phyloP scores from a whole-genome alignment of 2,797 vertebrate species.

The Falco naumanni region DNA sequence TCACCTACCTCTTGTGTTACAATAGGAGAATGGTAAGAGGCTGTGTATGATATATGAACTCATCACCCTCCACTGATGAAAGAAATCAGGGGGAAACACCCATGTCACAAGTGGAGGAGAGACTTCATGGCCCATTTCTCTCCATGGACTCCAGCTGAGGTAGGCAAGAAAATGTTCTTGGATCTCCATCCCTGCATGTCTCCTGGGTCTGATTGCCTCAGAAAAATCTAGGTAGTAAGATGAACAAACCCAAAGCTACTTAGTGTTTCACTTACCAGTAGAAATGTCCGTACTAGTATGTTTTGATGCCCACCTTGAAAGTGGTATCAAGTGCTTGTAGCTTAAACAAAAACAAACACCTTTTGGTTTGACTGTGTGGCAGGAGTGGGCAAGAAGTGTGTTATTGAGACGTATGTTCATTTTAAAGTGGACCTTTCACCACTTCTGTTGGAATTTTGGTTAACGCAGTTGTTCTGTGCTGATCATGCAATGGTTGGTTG shows the following conservation, averaged over 20 bases:
- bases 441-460: not conserved
- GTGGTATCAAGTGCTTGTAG: not conserved
- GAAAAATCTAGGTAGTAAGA: not conserved
- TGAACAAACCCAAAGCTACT: not conserved
- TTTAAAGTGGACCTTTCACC: not conserved
- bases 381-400: not conserved
- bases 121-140: not conserved
- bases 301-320: not conserved
- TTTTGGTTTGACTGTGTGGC: not conserved
- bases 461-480: not conserved
- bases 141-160: not conserved
- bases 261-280: not conserved
- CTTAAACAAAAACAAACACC: not conserved
- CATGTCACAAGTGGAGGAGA: not conserved
- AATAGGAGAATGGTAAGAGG: conserved; percentile 4
- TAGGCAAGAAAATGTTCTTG: not conserved
- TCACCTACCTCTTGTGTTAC: conserved; percentile 3
- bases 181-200: not conserved
- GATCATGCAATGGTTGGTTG: not conserved
- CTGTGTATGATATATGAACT: not conserved
- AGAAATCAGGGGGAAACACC: not conserved
- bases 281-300: not conserved
- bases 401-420: not conserved
- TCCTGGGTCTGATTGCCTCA: not conserved
- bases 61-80: not conserved